Evolutionary conservation across 2,888 invertebrate genomes (phyloP).

Genomic region (Emesis russula): DNA sequence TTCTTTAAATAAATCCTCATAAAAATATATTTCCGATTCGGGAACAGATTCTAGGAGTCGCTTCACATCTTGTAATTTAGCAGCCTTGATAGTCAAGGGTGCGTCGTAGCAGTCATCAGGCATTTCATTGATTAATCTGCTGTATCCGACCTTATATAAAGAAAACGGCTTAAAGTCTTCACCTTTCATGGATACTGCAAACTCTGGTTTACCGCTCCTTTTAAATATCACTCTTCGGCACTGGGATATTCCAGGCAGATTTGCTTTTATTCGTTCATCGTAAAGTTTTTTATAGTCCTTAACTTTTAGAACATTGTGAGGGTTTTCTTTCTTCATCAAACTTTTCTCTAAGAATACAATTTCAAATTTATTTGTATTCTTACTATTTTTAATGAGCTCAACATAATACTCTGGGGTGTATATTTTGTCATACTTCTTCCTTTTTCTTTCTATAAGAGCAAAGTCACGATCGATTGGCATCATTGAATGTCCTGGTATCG

Average conservation of each 20-base stretch:
- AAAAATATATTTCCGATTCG: slow-evolving; percentile 6
- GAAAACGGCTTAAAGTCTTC: background rate
- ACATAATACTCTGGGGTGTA: too few relatives aligned
- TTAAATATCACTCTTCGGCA: too few relatives aligned
- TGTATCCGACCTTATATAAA: background rate
- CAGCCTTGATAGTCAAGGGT: background rate
- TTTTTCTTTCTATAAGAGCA: background rate
- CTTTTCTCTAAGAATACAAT: background rate
- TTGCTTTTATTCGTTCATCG: background rate
- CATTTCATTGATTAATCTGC: too few relatives aligned
- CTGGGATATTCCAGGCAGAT: too few relatives aligned
- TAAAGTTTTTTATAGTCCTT: background rate
- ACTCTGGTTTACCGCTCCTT: background rate
- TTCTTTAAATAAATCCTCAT: background rate
- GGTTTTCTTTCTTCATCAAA: background rate
- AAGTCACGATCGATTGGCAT: background rate
- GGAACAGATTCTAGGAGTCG: background rate
- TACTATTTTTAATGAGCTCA: background rate
- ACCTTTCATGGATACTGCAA: background rate
- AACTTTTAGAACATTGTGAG: background rate
- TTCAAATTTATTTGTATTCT: background rate
- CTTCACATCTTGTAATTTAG: background rate
- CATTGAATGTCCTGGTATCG: background rate
- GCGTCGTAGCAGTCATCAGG: too few relatives aligned
- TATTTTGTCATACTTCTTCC: too few relatives aligned